Percentiles rank a stretch among this genome's conserved stretches.
phyloP scores from a whole-genome alignment of 2,888 invertebrate genomes.

The Aphodius granarius region DNA sequence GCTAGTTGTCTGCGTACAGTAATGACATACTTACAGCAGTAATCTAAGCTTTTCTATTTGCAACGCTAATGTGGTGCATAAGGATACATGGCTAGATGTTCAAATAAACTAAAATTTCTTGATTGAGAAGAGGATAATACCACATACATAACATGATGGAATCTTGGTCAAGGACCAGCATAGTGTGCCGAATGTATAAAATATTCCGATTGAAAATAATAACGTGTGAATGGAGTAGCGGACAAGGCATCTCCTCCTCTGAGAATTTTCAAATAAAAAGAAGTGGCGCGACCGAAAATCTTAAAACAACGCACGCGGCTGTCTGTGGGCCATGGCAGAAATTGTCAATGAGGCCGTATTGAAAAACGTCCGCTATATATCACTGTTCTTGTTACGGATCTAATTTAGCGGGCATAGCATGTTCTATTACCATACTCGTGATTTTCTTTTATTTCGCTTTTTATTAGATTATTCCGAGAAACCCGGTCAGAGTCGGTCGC shows the following conservation, averaged over 20 bases:
- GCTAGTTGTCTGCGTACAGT: no score
- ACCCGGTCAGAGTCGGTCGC: conserved; percentile 7
- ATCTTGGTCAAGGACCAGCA: no score
- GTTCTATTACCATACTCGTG: conserved; percentile 20
- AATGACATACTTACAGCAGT: no score
- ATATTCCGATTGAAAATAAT: neutral
- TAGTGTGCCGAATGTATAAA: no score
- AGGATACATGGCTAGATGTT: no score
- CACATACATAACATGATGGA: no score
- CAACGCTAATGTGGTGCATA: no score
- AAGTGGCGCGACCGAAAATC: neutral
- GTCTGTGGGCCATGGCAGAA: neutral
- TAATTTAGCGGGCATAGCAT: conserved; percentile 18
- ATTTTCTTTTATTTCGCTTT: conserved; percentile 24
- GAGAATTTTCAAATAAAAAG: neutral
- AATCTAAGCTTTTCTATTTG: no score
- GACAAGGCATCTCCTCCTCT: neutral
- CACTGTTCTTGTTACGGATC: conserved; percentile 18
- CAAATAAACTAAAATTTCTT: no score
- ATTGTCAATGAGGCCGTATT: neutral
- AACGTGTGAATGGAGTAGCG: neutral
- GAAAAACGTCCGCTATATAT: neutral
- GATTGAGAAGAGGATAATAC: no score
- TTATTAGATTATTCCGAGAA: conserved; percentile 24
- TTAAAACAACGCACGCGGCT: neutral